Conservation (phyloP, 2,113 vertebrate genomes). For the Cyphomyrus discorhynchus region DNA sequence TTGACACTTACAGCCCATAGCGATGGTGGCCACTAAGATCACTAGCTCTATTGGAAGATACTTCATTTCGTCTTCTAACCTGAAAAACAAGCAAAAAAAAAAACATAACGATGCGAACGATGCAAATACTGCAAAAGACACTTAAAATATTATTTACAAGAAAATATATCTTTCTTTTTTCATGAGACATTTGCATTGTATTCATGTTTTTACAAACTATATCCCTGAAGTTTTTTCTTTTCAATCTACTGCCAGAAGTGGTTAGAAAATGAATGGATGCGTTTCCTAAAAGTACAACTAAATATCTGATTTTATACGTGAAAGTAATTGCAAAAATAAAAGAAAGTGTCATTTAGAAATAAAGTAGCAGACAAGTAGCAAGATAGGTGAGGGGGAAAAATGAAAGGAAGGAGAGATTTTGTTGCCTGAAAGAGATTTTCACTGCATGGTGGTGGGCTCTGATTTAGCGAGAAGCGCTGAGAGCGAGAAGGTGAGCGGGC, state of each 20-base stretch:
- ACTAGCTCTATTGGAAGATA: conserved; percentile 2
- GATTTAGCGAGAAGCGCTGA: conserved; percentile 35
- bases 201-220: neutral
- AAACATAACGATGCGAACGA: neutral
- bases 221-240: neutral
- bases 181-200: neutral
- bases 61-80: conserved; percentile 36
- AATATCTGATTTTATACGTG: neutral
- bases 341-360: neutral
- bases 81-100: conserved; percentile 16
- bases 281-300: neutral
- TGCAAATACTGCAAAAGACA: neutral
- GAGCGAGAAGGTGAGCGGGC: conserved; percentile 7
- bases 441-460: conserved; percentile 52
- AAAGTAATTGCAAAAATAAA: neutral
- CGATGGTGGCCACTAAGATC: conserved; percentile 17
- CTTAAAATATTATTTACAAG: neutral
- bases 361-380: neutral
- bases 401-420: neutral
- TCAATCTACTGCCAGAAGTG: neutral
- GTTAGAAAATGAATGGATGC: neutral
- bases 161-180: neutral
- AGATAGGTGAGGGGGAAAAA: neutral
- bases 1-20: conserved; percentile 29
- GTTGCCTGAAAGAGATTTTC: neutral